Conservation (phyloP, 2,888 invertebrate species). For the Epiblema foenella region DNA sequence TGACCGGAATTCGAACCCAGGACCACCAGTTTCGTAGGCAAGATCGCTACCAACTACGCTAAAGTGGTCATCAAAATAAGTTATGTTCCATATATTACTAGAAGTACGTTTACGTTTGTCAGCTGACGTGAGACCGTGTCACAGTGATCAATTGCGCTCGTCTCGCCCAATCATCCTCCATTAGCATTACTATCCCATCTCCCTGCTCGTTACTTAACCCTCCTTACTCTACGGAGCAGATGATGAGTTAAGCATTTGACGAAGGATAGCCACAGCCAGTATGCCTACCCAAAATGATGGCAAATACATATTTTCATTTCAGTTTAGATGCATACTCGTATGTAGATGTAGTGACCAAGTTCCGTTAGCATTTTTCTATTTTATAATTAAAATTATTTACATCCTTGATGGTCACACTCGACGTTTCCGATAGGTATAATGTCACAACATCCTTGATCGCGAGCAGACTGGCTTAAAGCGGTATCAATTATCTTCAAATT, state of each 20-base stretch:
- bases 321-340: not conserved
- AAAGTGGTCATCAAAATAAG: not conserved
- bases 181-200: slow-evolving; percentile 16
- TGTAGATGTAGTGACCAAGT: no score
- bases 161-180: slow-evolving; percentile 43
- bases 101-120: not conserved
- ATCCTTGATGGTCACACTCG: no score
- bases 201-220: slow-evolving; percentile 1
- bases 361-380: no score
- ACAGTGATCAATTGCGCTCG: slow-evolving; percentile 48
- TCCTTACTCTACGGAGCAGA: not conserved
- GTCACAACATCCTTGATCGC: no score
- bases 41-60: no score
- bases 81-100: not conserved
- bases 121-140: slow-evolving; percentile 51
- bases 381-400: no score
- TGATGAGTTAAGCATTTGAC: slow-evolving; percentile 3
- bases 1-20: no score
- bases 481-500: no score
- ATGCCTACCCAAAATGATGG: not conserved
- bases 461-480: no score
- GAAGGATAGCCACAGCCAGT: not conserved
- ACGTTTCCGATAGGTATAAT: no score
- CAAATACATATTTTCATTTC: not conserved
- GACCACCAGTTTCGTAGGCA: no score